Evolutionary conservation across 2,113 vertebrate genomes (phyloP).

Genomic region (Nasalis larvatus): DNA sequence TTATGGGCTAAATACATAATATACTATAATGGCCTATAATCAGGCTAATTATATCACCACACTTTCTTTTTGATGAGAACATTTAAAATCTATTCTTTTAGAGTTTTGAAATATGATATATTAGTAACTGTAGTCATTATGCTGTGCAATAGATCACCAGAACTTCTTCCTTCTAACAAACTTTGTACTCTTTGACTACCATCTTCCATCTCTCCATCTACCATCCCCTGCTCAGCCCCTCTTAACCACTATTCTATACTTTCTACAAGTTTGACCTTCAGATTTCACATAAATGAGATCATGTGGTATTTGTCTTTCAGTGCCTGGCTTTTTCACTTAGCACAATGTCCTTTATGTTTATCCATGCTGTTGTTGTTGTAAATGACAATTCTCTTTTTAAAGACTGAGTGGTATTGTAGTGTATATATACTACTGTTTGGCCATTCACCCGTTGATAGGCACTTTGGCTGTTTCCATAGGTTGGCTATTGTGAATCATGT

Average conservation of each 20-base stretch:
- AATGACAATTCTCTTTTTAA: neutral
- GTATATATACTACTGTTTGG: neutral
- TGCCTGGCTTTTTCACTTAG: neutral
- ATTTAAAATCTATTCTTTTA: neutral
- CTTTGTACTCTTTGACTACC: neutral
- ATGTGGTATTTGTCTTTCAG: neutral
- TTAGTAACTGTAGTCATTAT: neutral
- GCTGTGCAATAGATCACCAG: neutral
- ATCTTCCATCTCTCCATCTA: neutral
- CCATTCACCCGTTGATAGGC: neutral
- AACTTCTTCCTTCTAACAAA: neutral
- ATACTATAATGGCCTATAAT: neutral
- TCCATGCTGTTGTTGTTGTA: neutral
- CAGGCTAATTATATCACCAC: neutral
- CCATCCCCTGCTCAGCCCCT: too few species aligned
- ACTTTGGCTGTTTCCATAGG: neutral
- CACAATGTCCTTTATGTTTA: neutral
- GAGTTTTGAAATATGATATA: neutral
- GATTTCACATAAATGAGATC: neutral
- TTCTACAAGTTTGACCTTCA: neutral
- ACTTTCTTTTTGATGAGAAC: neutral
- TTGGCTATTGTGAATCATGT: neutral
- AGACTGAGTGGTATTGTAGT: neutral
- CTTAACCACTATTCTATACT: neutral
- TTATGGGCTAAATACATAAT: too few species aligned